Conservation (phyloP, 2,888 invertebrate species). For the Troides oblongomaculatus region DNA sequence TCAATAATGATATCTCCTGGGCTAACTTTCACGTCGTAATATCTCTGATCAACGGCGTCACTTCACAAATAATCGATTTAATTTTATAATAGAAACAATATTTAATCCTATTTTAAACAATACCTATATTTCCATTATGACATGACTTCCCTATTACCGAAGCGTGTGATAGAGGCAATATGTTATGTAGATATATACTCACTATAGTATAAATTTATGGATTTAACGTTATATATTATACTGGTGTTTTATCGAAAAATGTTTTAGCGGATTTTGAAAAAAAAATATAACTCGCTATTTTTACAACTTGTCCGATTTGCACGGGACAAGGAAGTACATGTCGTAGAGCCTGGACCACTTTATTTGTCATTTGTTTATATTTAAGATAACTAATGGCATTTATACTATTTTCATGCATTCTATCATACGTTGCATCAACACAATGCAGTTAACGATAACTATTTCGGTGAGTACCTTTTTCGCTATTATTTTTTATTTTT, state of each 20-base stretch:
- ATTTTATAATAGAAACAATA: too few species aligned
- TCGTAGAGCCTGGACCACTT: background rate
- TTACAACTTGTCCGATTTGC: background rate
- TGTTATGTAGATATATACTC: too few species aligned
- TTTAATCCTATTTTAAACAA: too few species aligned
- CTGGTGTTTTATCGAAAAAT: background rate
- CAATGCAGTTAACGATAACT: conserved; percentile 98
- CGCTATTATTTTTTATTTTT: conserved; percentile 4
- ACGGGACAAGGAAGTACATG: background rate
- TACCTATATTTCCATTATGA: too few species aligned
- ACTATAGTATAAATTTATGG: too few species aligned
- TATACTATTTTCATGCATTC: conserved; percentile 72
- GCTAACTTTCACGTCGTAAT: too few species aligned
- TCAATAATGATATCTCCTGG: too few species aligned
- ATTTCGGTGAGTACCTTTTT: conserved; percentile 93
- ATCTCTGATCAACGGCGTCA: too few species aligned
- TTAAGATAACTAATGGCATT: conserved; percentile 33
- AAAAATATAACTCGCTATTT: background rate
- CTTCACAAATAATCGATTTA: too few species aligned
- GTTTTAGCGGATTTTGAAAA: conserved; percentile 1
- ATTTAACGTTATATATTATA: background rate
- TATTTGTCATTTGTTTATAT: conserved; percentile 15
- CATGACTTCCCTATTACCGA: too few species aligned
- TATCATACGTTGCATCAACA: conserved; percentile 69
- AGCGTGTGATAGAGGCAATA: too few species aligned